Percentiles rank a stretch among this genome's conserved stretches.
Conservation (phyloP, 2,888 invertebrate genomes). For the Pimpla rufipes region DNA sequence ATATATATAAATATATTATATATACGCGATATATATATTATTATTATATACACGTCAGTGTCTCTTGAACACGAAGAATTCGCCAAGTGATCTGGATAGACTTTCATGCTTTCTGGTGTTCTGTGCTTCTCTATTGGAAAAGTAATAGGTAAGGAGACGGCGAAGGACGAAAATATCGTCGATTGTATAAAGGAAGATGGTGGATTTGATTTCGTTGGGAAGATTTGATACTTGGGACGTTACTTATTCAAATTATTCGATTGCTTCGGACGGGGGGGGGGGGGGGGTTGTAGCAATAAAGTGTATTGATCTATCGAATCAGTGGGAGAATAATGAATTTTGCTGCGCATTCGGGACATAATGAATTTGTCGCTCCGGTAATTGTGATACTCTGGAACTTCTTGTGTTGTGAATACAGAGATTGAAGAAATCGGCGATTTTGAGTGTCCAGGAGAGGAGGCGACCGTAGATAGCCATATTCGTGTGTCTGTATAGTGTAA, state of each 20-base stretch:
- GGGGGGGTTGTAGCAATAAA: too few species aligned
- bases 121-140: slow-evolving; percentile 51
- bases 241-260: not conserved
- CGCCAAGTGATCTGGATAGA: slow-evolving; percentile 55
- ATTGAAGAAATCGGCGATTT: slow-evolving; percentile 26
- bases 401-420: not conserved
- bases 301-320: too few species aligned
- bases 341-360: not conserved
- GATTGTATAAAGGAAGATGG: slow-evolving; percentile 31
- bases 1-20: slow-evolving; percentile 36
- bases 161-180: slow-evolving; percentile 17
- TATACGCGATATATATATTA: slow-evolving; percentile 29
- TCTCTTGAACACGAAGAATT: slow-evolving; percentile 58
- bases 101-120: slow-evolving; percentile 59
- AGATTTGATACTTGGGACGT: slow-evolving; percentile 56
- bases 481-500: slow-evolving; percentile 21
- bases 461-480: slow-evolving; percentile 46
- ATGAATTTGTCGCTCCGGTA: not conserved
- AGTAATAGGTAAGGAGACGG: slow-evolving; percentile 11
- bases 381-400: slow-evolving; percentile 5
- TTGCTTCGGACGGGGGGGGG: not conserved
- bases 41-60: slow-evolving; percentile 36
- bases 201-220: slow-evolving; percentile 42
- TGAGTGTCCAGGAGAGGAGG: slow-evolving; percentile 17
- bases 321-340: not conserved